These are phyloP conservation scores for Semaprochilodus insignis DNA, from an alignment of 2,797 vertebrate species.

Conservation along the genomic window DNA sequence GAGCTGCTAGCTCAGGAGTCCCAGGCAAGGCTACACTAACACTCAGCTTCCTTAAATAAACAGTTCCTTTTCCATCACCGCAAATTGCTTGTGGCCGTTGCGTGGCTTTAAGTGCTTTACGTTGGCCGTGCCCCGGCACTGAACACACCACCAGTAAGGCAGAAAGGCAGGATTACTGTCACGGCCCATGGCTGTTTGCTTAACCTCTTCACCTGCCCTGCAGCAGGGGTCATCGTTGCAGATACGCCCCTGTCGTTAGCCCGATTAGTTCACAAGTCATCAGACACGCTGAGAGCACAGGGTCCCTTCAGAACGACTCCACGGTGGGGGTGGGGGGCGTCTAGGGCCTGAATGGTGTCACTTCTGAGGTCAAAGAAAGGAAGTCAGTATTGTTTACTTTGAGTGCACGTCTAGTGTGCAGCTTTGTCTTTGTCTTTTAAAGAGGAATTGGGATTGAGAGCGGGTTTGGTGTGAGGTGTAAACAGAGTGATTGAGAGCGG, in stretches of 20 bases:
- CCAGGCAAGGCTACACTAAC: slow-evolving; percentile 31
- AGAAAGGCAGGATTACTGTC: slow-evolving; percentile 67
- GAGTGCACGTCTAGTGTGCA: no score
- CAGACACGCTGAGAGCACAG: slow-evolving; percentile 62
- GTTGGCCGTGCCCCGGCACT: slow-evolving; percentile 54
- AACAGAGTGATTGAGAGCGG: no score
- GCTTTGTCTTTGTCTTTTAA: no score
- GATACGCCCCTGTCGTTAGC: slow-evolving; percentile 69
- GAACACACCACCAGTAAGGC: slow-evolving; percentile 16
- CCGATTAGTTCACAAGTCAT: slow-evolving; percentile 77
- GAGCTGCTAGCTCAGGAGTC: background rate
- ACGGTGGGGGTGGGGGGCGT: background rate
- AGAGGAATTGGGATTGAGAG: no score
- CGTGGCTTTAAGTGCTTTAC: slow-evolving; percentile 20
- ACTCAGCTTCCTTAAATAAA: slow-evolving; percentile 71
- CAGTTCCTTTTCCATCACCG: slow-evolving; percentile 60
- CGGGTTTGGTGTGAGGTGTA: no score
- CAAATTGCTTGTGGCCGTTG: slow-evolving; percentile 13
- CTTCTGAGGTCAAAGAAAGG: background rate
- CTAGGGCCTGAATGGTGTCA: background rate
- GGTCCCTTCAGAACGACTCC: slow-evolving; percentile 1
- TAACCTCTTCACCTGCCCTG: slow-evolving; percentile 74
- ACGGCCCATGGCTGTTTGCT: slow-evolving; percentile 75
- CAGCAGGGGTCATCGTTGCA: slow-evolving; percentile 60
- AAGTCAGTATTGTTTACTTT: no score